These are phyloP conservation scores for Fistularia commersonii DNA, from an alignment of 2,797 vertebrate genomes.

Conservation along the genomic window DNA sequence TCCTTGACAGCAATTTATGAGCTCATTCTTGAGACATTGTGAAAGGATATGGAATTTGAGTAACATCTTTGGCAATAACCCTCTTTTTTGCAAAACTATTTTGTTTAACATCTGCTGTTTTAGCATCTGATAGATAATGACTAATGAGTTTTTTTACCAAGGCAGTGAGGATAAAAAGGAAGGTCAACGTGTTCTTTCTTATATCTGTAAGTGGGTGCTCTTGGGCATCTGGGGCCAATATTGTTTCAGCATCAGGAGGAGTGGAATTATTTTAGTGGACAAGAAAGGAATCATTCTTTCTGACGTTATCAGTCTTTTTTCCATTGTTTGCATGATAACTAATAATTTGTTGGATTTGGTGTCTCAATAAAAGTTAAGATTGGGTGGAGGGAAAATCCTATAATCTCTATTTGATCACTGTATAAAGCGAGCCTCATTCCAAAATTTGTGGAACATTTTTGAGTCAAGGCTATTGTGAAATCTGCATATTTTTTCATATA, in stretches of 20 bases:
- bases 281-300: constrained; percentile 35
- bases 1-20: constrained; percentile 52
- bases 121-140: constrained; percentile 70
- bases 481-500: too few relatives aligned
- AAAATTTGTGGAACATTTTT: too few relatives aligned
- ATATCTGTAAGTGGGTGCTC: constrained; percentile 43
- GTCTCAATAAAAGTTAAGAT: too few relatives aligned
- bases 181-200: constrained; percentile 48
- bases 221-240: constrained; percentile 23
- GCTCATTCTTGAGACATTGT: constrained; percentile 61
- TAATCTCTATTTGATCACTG: too few relatives aligned
- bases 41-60: constrained; percentile 60
- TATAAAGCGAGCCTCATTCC: too few relatives aligned
- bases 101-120: constrained; percentile 66
- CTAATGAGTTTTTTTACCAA: constrained; percentile 57
- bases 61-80: constrained; percentile 66
- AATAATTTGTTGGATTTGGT: too few relatives aligned
- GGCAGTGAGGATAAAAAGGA: constrained; percentile 42
- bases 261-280: constrained; percentile 27
- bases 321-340: too few relatives aligned
- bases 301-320: background rate
- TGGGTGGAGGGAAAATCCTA: too few relatives aligned
- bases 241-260: constrained; percentile 11
- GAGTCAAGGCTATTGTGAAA: too few relatives aligned
- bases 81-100: constrained; percentile 56